Evolutionary conservation across 2,888 invertebrate genomes (phyloP).

Genomic region (Drosophila infuscata): DNA sequence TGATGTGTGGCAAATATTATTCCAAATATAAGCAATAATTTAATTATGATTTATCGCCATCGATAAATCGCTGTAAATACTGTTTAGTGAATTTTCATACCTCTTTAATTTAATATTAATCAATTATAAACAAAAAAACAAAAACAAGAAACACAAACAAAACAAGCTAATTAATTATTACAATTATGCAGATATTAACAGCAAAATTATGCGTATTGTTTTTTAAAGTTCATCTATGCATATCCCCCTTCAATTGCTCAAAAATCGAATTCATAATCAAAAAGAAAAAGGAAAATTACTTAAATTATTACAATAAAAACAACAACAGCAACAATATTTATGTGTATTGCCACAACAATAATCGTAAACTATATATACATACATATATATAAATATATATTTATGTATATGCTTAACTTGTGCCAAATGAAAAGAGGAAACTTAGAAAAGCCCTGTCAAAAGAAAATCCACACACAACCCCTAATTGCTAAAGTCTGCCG

Average conservation of each 20-base stretch:
- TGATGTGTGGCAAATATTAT: slow-evolving; percentile 55
- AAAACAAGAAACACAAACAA: slow-evolving; percentile 23
- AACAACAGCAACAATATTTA: slow-evolving; percentile 21
- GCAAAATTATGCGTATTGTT: slow-evolving; percentile 33
- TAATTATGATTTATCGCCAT: slow-evolving; percentile 65
- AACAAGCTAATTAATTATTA: slow-evolving; percentile 14
- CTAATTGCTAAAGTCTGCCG: slow-evolving; percentile 50
- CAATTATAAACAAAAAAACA: slow-evolving; percentile 26
- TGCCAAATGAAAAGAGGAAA: slow-evolving; percentile 67
- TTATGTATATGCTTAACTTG: slow-evolving; percentile 43
- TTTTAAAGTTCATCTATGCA: slow-evolving; percentile 50
- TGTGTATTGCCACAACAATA: slow-evolving; percentile 45
- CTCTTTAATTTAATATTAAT: slow-evolving; percentile 67
- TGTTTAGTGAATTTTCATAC: slow-evolving; percentile 75
- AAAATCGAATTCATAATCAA: slow-evolving; percentile 38
- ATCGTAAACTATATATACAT: slow-evolving; percentile 24
- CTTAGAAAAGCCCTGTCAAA: slow-evolving; percentile 43
- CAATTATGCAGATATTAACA: slow-evolving; percentile 22
- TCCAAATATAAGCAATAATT: slow-evolving; percentile 77
- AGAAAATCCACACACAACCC: slow-evolving; percentile 12
- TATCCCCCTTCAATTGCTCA: slow-evolving; percentile 60
- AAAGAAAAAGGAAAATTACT: slow-evolving; percentile 21
- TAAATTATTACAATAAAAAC: slow-evolving; percentile 14
- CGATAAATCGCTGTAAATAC: slow-evolving; percentile 70
- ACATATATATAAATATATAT: slow-evolving; percentile 12